Evolutionary conservation across 2,888 invertebrate species (phyloP).

Genomic region (Sylvicola cinctus): DNA sequence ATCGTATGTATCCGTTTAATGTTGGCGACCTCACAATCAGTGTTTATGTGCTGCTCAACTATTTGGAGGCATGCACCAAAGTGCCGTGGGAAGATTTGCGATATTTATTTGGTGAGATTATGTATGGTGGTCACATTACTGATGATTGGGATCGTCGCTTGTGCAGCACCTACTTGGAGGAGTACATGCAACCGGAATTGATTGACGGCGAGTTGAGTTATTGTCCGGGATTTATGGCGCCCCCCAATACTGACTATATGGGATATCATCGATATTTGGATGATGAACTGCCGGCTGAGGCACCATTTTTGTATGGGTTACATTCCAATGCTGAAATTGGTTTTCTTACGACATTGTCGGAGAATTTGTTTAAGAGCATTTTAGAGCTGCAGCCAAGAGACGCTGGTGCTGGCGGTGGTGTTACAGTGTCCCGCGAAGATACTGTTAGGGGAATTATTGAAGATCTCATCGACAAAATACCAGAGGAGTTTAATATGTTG

Average conservation of each 20-base stretch:
- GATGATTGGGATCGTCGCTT: constrained; percentile 88
- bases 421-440: constrained; percentile 53
- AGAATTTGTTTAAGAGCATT: constrained; percentile 61
- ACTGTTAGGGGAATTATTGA: constrained; percentile 44
- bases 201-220: constrained; percentile 66
- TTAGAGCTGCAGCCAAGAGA: constrained; percentile 84
- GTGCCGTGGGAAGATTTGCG: constrained; percentile 90
- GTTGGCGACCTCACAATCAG: constrained; percentile 82
- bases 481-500: constrained; percentile 66
- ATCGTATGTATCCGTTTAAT: constrained; percentile 52
- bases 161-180: constrained; percentile 67
- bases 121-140: constrained; percentile 95
- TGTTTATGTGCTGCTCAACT: constrained; percentile 75
- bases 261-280: constrained; percentile 81
- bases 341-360: constrained; percentile 69
- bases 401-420: constrained; percentile 43
- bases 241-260: constrained; percentile 69
- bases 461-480: constrained; percentile 72
- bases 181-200: constrained; percentile 73
- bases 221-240: constrained; percentile 68
- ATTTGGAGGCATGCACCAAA: constrained; percentile 67
- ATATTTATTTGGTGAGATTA: constrained; percentile 89
- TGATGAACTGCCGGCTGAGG: constrained; percentile 66
- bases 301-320: constrained; percentile 75
- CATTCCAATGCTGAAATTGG: constrained; percentile 94